Conservation (phyloP, 2,113 vertebrate species). For the Ochotona princeps region DNA sequence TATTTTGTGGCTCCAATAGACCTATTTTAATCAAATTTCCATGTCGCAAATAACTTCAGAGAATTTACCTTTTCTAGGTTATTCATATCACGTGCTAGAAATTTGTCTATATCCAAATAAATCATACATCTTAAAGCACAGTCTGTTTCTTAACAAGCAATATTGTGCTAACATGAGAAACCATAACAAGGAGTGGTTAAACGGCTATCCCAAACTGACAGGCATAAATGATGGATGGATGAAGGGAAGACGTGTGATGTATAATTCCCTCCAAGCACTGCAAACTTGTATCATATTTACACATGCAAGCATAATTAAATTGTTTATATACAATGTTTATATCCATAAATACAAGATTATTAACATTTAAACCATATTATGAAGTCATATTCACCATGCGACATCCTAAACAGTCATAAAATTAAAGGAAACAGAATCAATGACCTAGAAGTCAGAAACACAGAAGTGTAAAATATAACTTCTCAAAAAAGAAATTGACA, state of each 20-base stretch:
- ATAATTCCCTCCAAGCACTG: constrained; percentile 23
- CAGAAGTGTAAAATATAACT: not conserved
- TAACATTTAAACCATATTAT: constrained; percentile 37
- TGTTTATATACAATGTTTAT: not conserved
- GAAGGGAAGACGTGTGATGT: not conserved
- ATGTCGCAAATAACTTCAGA: not conserved
- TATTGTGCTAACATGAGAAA: not conserved
- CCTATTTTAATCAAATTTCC: constrained; percentile 55
- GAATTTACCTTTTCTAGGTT: not conserved
- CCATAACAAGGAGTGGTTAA: not conserved
- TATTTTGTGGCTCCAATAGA: constrained; percentile 27
- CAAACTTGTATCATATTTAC: not conserved
- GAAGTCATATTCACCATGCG: not conserved
- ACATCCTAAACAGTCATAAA: not conserved
- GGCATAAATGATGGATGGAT: not conserved
- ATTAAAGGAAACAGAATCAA: constrained; percentile 10
- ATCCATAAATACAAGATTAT: not conserved
- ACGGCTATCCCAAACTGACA: not conserved
- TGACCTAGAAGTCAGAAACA: constrained; percentile 7
- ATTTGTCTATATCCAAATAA: not conserved
- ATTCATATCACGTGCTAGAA: constrained; percentile 15
- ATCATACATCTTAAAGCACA: not conserved
- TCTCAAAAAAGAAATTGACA: not conserved
- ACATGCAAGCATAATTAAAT: not conserved
- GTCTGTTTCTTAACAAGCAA: not conserved